These are phyloP conservation scores for Gallinago media DNA, from an alignment of 2,113 vertebrate genomes.

Conservation along the genomic window DNA sequence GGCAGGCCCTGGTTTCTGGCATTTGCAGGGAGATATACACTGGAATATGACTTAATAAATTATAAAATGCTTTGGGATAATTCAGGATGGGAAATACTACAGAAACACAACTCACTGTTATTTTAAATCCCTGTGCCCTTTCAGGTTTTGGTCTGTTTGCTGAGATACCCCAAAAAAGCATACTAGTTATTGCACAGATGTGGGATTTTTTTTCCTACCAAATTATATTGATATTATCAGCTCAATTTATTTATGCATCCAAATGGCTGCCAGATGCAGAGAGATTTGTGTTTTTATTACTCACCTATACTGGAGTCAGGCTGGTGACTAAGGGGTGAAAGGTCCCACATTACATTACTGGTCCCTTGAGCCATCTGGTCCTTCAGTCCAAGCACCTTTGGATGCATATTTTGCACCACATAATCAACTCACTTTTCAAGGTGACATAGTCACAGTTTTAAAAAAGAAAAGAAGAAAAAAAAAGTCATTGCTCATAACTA, in stretches of 20 bases:
- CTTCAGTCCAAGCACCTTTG: not conserved
- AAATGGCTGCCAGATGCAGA: constrained; percentile 14
- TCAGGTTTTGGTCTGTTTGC: constrained; percentile 24
- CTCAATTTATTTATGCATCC: constrained; percentile 11
- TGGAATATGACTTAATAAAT: not conserved
- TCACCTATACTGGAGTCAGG: not conserved
- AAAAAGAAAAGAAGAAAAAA: not conserved
- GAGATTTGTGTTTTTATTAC: constrained; percentile 4
- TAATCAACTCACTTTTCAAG: constrained; percentile 16
- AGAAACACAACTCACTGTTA: not conserved
- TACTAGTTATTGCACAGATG: constrained; percentile 25
- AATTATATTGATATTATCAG: constrained; percentile 25
- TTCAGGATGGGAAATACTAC: not conserved
- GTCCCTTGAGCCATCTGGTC: not conserved
- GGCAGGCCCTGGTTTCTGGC: not conserved
- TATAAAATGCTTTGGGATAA: not conserved
- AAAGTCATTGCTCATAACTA: not conserved
- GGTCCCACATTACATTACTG: not conserved
- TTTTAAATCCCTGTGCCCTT: not conserved
- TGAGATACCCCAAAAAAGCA: not conserved
- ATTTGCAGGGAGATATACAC: not conserved
- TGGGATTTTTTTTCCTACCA: not conserved
- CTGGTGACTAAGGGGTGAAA: not conserved
- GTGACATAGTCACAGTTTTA: not conserved
- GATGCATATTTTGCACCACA: not conserved